phyloP scores from a whole-genome alignment of 2,797 vertebrate genomes.

The Bryconaethiops microstoma region DNA sequence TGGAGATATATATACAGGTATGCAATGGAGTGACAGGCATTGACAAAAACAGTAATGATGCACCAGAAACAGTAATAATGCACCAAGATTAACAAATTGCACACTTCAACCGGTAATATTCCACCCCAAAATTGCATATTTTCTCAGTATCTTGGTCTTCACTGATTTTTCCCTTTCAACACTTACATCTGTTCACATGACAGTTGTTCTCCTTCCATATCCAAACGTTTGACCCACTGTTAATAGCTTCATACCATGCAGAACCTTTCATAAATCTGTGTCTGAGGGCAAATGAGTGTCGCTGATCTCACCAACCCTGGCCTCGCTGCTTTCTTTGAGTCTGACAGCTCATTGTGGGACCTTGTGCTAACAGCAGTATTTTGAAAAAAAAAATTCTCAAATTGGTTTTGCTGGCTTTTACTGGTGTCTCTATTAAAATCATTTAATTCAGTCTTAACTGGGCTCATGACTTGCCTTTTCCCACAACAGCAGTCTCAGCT shows the following conservation, averaged over 20 bases:
- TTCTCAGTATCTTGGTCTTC: no score
- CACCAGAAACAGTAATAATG: no score
- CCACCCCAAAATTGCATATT: no score
- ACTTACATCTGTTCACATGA: no score
- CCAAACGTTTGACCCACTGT: not conserved
- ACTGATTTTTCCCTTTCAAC: not conserved
- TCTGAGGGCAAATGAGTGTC: not conserved
- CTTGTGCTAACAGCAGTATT: not conserved
- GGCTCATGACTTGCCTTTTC: slow-evolving; percentile 21
- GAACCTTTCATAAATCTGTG: not conserved
- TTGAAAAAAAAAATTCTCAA: slow-evolving; percentile 27
- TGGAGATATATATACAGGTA: no score
- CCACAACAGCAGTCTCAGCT: slow-evolving; percentile 50
- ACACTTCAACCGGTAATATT: no score
- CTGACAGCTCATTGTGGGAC: slow-evolving; percentile 39
- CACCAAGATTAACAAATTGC: no score
- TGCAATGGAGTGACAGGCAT: no score
- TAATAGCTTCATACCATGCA: slow-evolving; percentile 11
- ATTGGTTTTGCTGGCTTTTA: no score
- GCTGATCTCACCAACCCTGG: not conserved
- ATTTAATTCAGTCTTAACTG: slow-evolving; percentile 5
- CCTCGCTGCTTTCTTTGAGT: not conserved
- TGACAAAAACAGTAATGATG: no score
- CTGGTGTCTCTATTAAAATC: no score
- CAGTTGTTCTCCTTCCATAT: no score